Base-by-base conservation (phyloP, 2,888 invertebrate species). In the Melanostoma scalare region DNA sequence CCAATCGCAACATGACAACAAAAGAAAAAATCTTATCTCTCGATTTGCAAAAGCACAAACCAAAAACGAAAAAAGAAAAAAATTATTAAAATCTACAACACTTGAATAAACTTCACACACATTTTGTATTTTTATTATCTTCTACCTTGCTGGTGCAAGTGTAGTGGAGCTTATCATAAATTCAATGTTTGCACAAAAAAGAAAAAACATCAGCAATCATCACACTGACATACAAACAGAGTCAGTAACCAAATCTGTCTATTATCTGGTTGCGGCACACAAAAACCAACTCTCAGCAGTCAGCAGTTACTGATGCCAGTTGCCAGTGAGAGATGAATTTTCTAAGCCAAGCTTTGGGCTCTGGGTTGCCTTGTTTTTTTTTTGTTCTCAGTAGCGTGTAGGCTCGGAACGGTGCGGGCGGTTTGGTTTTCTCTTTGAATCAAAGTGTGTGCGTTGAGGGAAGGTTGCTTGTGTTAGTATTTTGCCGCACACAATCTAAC, bases 1-100 rank as follows among this genome's bases (percentile, higher is more conserved):
- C 36, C 42, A 44, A 53, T 69, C 46, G 36, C 52, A 77, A 73
- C 10, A 73, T 60, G 50, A 40, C 8, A 38, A 31, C n/a, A 55
- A 36, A 36, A 55, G n/a, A 20, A 38, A 44, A 60, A 61, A 79
- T 71, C 84, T 84, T 79, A 84, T 84, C 79, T 84, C 65, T 38
- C 3, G 8, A 46, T 67, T 76, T 44, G 84, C 84, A 60, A 75
- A 71, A 60, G 65, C 30, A 40, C 0, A 72, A 40, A n/a, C n/a
- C n/a, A n/a, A n/a, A n/a, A n/a, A n/a, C n/a, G n/a, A n/a, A n/a
- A n/a, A n/a, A n/a, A n/a, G n/a, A n/a, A 71, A 52, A 46, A 20
- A 30, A 9, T 55, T 9, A 72, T 42, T 20, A 55, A 42, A 30
- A 65, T 6, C 44, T 30, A 69, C 69, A 46, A 65, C 78, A 84